Conservation (phyloP, 2,888 invertebrate genomes). For the Ephialtes manifestator region DNA sequence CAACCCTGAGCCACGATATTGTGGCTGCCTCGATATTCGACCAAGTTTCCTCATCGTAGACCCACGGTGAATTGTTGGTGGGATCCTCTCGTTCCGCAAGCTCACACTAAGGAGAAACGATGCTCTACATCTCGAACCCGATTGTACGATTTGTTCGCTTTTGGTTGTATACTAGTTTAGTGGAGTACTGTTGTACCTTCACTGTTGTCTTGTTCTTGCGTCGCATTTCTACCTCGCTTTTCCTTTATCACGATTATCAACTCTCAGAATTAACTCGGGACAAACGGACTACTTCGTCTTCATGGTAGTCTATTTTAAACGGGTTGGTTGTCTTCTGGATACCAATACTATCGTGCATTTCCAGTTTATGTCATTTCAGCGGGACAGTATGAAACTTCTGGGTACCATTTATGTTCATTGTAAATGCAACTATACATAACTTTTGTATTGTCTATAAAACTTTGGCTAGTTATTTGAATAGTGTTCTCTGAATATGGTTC, state of each 20-base stretch:
- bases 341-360: background rate
- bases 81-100: constrained; percentile 12
- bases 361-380: background rate
- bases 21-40: constrained; percentile 38
- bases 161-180: background rate
- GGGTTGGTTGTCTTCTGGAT: background rate
- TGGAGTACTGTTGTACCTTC: background rate
- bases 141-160: constrained; percentile 28
- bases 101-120: background rate
- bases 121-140: constrained; percentile 18
- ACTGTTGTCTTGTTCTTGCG: constrained; percentile 1
- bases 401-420: background rate
- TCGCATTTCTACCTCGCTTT: background rate
- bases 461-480: background rate
- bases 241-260: constrained; percentile 11
- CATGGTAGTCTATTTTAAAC: background rate
- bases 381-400: background rate
- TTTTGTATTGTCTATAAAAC: background rate
- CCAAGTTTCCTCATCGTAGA: constrained; percentile 51
- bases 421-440: background rate
- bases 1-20: constrained; percentile 28
- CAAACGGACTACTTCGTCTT: background rate
- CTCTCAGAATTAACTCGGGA: constrained; percentile 7
- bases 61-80: constrained; percentile 36
- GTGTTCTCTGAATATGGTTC: no score